Evolutionary conservation across 1,140 invertebrate species (phyloP), one percentile per base, ranked within the genome.

Genomic region (Arctopsyche grandis): DNA sequence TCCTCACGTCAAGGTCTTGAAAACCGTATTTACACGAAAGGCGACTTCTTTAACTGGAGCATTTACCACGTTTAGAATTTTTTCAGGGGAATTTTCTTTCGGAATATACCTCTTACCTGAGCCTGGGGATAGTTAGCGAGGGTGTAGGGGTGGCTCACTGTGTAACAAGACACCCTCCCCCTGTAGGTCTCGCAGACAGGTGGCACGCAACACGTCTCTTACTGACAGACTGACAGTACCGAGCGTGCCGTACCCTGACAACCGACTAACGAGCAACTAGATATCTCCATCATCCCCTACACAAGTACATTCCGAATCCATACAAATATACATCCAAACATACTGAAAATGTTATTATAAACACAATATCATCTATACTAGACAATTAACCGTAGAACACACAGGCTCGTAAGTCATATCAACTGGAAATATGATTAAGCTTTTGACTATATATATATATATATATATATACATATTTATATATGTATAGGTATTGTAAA

Each of bases 171-270:
- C 24, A 60, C 58, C 19, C 3, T 38, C 29, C n/a, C 63, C 19
- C 63, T 24, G 26, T 66, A 38, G 29, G 29, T 48, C 21, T 26
- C 24, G 69, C 24, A 38, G 43, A 71, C 43, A 71, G 14, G 21
- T 16, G 48, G 52, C 71, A 74, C 46, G 71, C 71, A 56, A 56
- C 71, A 29, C 48, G 52, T 74, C 22, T 58, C 22, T n/a, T 26
- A 14, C 43, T 74, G 71, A 74, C 71, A 74, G 19, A 24, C 16
- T 74, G 71, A 74, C 71, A 74, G 69, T 38, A 26, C 69, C 9
- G 24, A 70, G 24, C 69, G 24, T 26, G 71, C 21, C 22, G 38
- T 74, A 29, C 12, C 44, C 16, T 71, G 69, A 46, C 69, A 71
- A 21, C 69, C 69, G 21, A 44, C 38, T 71, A 71, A 71, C 69